A percentile compares a stretch with the other conserved stretches of the same genome.
Evolutionary conservation across 1,140 invertebrate species (phyloP).

Genomic region (Panagrolaimus sp.): DNA sequence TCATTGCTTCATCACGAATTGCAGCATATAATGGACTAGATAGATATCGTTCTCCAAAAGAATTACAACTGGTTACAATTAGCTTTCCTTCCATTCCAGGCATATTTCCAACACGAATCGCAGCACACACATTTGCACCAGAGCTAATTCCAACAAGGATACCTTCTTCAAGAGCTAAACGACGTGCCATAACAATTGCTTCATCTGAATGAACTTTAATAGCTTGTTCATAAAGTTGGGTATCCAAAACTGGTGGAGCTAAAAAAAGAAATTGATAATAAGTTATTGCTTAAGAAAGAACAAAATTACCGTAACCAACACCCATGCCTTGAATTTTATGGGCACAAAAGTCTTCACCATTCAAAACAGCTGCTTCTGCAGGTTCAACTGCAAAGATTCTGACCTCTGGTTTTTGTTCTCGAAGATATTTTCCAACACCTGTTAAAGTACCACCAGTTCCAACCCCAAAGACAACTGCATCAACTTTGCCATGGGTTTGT

Average conservation of each 20-base stretch:
- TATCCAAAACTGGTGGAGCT: slow-evolving; percentile 7
- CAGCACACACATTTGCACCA: slow-evolving; percentile 51
- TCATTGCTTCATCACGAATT: slow-evolving; percentile 45
- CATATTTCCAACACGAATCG: slow-evolving; percentile 40
- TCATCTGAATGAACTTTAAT: slow-evolving; percentile 52
- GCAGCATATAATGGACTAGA: slow-evolving; percentile 47
- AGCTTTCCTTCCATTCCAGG: slow-evolving; percentile 51
- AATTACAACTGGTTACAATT: slow-evolving; percentile 52
- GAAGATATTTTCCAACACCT: slow-evolving; percentile 26
- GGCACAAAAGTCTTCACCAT: slow-evolving; percentile 9
- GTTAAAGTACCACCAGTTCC: slow-evolving; percentile 27
- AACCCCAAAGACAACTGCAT: slow-evolving; percentile 22
- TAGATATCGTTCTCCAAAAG: slow-evolving; percentile 56
- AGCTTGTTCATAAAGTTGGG: slow-evolving; percentile 37
- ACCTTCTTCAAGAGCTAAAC: slow-evolving; percentile 55
- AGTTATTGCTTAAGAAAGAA: no score
- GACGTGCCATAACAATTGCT: slow-evolving; percentile 55
- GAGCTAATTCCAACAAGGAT: slow-evolving; percentile 55
- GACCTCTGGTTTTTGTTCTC: slow-evolving; percentile 21
- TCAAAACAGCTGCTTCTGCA: slow-evolving; percentile 30
- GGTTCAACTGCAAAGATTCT: slow-evolving; percentile 28
- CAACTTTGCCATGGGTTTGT: slow-evolving; percentile 16
- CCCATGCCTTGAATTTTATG: slow-evolving; percentile 23
- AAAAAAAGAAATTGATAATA: no score
- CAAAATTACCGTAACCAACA: neutral